Percentiles rank a stretch among this genome's conserved stretches.
Conservation (phyloP, 2,888 invertebrate genomes). For the Iphiclides podalirius region DNA sequence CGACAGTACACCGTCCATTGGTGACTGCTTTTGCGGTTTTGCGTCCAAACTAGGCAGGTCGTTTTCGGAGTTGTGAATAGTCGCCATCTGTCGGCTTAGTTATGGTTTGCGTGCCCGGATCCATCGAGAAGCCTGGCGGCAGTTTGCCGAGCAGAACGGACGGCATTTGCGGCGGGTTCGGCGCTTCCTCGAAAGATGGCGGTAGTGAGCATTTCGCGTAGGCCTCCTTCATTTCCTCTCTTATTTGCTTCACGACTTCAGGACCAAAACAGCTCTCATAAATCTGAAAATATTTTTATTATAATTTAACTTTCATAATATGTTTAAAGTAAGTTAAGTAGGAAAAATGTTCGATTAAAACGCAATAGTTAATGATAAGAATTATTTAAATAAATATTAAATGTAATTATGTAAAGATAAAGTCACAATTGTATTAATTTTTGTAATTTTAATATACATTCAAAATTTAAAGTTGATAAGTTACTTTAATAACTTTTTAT, state of each 20-base stretch:
- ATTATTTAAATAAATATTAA: too few relatives aligned
- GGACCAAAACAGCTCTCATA: conserved; percentile 86
- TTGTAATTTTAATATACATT: too few relatives aligned
- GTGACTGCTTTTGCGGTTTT: conserved; percentile 68
- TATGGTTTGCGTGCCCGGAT: conserved; percentile 67
- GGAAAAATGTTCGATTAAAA: too few relatives aligned
- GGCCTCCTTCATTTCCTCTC: conserved; percentile 84
- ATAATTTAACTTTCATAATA: too few relatives aligned
- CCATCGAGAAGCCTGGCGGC: conserved; percentile 68
- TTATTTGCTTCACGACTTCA: conserved; percentile 83
- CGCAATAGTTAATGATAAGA: too few relatives aligned
- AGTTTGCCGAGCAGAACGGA: conserved; percentile 63
- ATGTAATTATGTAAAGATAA: too few relatives aligned
- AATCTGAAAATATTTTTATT: conserved; percentile 67
- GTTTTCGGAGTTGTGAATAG: conserved; percentile 54
- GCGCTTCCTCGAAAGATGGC: conserved; percentile 64
- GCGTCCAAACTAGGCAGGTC: conserved; percentile 50
- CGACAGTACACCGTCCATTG: conserved; percentile 71
- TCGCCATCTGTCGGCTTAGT: conserved; percentile 70
- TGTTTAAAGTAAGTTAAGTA: too few relatives aligned
- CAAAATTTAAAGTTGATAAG: too few relatives aligned
- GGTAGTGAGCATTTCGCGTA: conserved; percentile 82
- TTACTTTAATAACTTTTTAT: too few relatives aligned
- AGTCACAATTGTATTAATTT: too few relatives aligned
- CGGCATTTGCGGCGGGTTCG: conserved; percentile 56